A percentile compares a stretch with the other conserved stretches of the same genome.
Evolutionary conservation across 2,888 invertebrate species (phyloP).

Genomic region (Fabriciana adippe): DNA sequence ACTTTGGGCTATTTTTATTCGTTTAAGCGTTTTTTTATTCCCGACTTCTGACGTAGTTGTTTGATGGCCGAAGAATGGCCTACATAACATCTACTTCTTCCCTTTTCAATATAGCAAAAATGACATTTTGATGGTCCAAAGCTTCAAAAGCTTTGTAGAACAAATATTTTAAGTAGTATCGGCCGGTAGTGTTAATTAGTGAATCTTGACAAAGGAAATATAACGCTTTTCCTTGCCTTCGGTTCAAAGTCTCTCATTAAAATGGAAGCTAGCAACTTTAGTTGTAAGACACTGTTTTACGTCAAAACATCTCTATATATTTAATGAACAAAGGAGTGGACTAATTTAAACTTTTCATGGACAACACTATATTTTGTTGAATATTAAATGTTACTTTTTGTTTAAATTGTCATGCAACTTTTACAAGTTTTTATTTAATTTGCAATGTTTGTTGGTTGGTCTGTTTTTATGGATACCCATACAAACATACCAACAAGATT

Average conservation of each 20-base stretch:
- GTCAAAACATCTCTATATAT: conserved; percentile 27
- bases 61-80: too few relatives aligned
- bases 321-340: conserved; percentile 35
- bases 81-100: too few relatives aligned
- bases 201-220: conserved; percentile 64
- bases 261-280: conserved; percentile 44
- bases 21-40: too few relatives aligned
- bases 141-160: conserved; percentile 3
- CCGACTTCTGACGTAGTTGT: too few relatives aligned
- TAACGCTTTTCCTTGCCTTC: conserved; percentile 48
- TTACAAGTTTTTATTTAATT: too few relatives aligned
- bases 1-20: too few relatives aligned
- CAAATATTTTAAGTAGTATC: conserved; percentile 39
- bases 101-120: neutral
- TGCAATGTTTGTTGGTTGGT: too few relatives aligned
- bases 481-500: too few relatives aligned
- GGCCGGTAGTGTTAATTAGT: conserved; percentile 58
- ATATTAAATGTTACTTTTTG: too few relatives aligned
- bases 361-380: neutral
- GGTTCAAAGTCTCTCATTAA: conserved; percentile 65
- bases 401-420: too few relatives aligned
- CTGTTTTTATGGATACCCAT: too few relatives aligned
- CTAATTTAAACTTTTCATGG: conserved; percentile 33
- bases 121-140: neutral
- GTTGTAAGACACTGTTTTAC: conserved; percentile 33